Evolutionary conservation across 37 sponge, comb jelly and placozoan species (phyloP), one percentile per base, ranked within the genome.

Genomic region (Hormiphora californensis): DNA sequence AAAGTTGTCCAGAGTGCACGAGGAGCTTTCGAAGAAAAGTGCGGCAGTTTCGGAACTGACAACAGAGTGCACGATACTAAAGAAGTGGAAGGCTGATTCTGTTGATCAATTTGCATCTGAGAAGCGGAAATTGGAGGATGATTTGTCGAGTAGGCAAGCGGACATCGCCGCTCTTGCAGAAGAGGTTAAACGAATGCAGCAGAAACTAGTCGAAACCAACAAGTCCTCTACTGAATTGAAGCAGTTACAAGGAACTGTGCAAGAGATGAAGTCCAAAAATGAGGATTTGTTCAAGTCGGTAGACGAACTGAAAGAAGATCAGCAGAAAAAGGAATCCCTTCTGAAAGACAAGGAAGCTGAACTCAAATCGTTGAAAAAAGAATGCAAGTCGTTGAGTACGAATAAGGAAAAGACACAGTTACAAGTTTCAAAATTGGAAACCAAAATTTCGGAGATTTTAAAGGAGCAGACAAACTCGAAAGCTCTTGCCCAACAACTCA

Each of bases 131-230:
- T n/a, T n/a, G n/a, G n/a, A n/a, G n/a, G n/a, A n/a, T n/a, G n/a
- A n/a, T n/a, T n/a, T n/a, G n/a, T n/a, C n/a, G n/a, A n/a, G n/a
- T n/a, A n/a, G n/a, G n/a, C n/a, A n/a, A 43, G 81, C 39, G 8
- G 81, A 73, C 23, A 73, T 73, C 21, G 40, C 81, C 5, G 81
- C 81, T 12, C 25, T 73, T 1, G 81, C 46, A 25, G 81, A 73
- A 5, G 81, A 73, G 25, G 5, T 73, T 1, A 41, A 40, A 25
- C 40, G 43, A 41, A 22, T 73, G 15, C 81, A 73, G 28, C 21
- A 73, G 11, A 73, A 73, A 28, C 81, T 73, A 43, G 81, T 43
- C 1, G 81, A 73, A 36, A 28, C 23, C 23, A 41, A 41, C n/a
- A 11, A 40, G 43, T 0, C 41, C 21, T 39, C 46, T 19, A 41